A percentile compares a stretch with the other conserved stretches of the same genome.
These are phyloP conservation scores for Hippocampus abdominalis DNA, from an alignment of 2,113 vertebrate species.

Conservation along the genomic window DNA sequence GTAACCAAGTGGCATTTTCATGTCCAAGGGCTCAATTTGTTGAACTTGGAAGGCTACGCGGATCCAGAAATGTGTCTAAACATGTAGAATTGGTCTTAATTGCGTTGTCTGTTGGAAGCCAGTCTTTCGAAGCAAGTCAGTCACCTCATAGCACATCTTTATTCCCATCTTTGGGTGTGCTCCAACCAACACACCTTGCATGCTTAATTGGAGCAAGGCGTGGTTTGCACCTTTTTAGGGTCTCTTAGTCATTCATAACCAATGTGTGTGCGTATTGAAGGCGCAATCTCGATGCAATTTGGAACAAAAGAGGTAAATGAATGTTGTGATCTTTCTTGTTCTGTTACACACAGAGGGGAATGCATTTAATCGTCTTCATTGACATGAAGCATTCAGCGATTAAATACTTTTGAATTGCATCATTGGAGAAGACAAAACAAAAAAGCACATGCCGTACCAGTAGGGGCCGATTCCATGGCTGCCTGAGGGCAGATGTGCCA, in stretches of 20 bases:
- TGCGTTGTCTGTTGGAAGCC: background rate
- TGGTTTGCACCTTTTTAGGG: background rate
- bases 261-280: background rate
- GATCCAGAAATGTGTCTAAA: background rate
- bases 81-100: background rate
- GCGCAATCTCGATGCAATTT: background rate
- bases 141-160: too few relatives aligned
- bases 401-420: too few relatives aligned
- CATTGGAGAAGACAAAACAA: too few relatives aligned
- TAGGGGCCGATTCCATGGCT: too few relatives aligned
- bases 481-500: too few relatives aligned
- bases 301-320: background rate
- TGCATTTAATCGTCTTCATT: background rate
- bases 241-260: background rate
- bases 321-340: too few relatives aligned
- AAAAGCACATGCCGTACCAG: too few relatives aligned
- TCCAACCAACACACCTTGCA: background rate
- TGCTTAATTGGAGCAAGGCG: background rate
- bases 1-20: background rate
- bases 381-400: too few relatives aligned
- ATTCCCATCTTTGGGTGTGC: background rate
- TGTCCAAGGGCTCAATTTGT: background rate
- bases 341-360: too few relatives aligned
- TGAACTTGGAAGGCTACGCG: background rate
- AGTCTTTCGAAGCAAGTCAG: background rate